Conservation (phyloP, 2,888 invertebrate species). For the Hypselothyrea guttata region DNA sequence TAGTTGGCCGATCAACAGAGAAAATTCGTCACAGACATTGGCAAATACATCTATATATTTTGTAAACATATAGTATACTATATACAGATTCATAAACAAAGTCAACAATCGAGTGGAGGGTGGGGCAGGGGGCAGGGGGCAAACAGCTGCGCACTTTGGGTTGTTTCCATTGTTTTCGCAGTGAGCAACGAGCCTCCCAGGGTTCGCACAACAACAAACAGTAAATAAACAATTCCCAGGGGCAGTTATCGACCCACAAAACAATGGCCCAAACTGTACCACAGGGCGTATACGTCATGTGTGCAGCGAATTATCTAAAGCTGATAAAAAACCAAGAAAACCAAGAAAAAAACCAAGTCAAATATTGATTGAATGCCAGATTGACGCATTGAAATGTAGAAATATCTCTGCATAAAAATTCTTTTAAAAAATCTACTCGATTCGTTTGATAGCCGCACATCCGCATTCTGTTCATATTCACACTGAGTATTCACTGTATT, state of each 20-base stretch:
- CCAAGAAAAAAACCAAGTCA: too few relatives aligned
- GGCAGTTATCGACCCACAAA: slow-evolving; percentile 44
- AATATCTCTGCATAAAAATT: background rate
- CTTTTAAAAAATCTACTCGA: background rate
- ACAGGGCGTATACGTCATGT: slow-evolving; percentile 27
- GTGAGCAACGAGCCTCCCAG: slow-evolving; percentile 44
- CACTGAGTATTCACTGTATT: background rate
- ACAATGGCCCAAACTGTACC: slow-evolving; percentile 1
- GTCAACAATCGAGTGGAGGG: background rate
- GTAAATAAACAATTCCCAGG: slow-evolving; percentile 36
- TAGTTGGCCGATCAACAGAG: slow-evolving; percentile 20
- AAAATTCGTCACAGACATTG: slow-evolving; percentile 37
- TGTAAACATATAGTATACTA: too few relatives aligned
- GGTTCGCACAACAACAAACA: slow-evolving; percentile 13
- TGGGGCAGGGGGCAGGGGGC: background rate
- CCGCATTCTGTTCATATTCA: background rate
- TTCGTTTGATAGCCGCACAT: background rate
- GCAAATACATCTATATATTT: slow-evolving; percentile 13
- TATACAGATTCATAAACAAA: slow-evolving; percentile 4
- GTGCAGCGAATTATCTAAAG: background rate
- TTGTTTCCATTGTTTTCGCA: slow-evolving; percentile 44
- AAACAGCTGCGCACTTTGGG: slow-evolving; percentile 40
- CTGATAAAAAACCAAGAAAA: too few relatives aligned
- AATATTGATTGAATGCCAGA: background rate
- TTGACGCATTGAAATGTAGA: background rate